Conservation (phyloP, 2,888 invertebrate genomes). For the Mantis religiosa region DNA sequence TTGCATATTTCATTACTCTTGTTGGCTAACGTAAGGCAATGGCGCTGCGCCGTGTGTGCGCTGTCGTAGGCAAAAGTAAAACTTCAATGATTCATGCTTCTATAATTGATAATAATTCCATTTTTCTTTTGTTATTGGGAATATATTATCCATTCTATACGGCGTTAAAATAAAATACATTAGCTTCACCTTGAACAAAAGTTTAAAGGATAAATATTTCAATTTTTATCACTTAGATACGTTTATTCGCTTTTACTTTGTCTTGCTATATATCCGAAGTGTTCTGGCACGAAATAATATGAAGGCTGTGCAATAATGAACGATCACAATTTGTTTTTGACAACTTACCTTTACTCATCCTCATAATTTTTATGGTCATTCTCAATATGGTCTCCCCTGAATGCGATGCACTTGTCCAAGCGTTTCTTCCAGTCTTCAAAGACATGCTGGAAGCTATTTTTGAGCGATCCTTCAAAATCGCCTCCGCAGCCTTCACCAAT, state of each 20-base stretch:
- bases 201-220: background rate
- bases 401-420: too few species aligned
- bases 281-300: too few species aligned
- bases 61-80: background rate
- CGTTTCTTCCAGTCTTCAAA: too few species aligned
- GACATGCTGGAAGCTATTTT: too few species aligned
- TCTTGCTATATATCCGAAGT: background rate
- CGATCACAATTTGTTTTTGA: too few species aligned
- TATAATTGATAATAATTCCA: background rate
- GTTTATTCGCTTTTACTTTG: background rate
- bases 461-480: too few species aligned
- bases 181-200: background rate
- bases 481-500: too few species aligned
- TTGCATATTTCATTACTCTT: background rate
- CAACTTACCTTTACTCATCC: too few species aligned
- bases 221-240: background rate
- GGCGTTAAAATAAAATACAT: background rate
- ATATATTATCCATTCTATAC: background rate
- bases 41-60: background rate
- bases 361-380: too few species aligned
- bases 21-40: background rate
- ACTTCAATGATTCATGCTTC: background rate
- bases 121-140: background rate
- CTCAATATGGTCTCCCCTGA: too few species aligned
- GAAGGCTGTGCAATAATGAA: too few species aligned